These are phyloP conservation scores for Ceyx margarethae DNA, from an alignment of 2,113 vertebrate species.

Conservation along the genomic window DNA sequence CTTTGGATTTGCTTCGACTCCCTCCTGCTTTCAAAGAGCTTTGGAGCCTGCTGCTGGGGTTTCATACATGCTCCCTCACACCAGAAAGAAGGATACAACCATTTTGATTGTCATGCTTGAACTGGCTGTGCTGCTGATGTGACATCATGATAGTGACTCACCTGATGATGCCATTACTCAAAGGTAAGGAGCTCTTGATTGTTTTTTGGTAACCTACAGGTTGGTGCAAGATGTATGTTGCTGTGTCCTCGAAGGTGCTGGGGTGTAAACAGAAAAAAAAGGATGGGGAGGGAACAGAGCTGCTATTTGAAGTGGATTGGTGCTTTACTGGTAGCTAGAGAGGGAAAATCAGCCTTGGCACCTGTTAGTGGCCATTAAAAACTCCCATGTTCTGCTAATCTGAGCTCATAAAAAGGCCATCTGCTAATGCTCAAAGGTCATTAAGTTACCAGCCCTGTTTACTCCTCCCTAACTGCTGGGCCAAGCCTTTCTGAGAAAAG, in stretches of 20 bases:
- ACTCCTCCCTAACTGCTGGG: slow-evolving; percentile 42
- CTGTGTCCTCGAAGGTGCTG: neutral
- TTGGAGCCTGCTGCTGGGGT: neutral
- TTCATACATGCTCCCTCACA: neutral
- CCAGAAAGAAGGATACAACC: neutral
- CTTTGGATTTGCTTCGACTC: neutral
- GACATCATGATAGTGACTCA: neutral
- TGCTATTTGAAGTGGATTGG: neutral
- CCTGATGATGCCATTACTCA: neutral
- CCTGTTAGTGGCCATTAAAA: slow-evolving; percentile 76
- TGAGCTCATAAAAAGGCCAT: slow-evolving; percentile 80
- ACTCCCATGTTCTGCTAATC: slow-evolving; percentile 73
- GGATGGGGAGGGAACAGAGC: rapidly evolving
- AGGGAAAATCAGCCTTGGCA: slow-evolving; percentile 64
- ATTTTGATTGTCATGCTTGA: neutral
- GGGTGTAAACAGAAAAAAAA: neutral
- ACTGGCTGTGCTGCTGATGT: neutral
- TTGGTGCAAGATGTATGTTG: neutral
- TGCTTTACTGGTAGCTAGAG: neutral
- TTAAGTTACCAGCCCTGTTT: slow-evolving; percentile 77
- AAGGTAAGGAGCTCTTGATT: neutral
- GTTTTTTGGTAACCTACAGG: neutral
- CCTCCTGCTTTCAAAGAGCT: neutral
- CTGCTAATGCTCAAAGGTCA: slow-evolving; percentile 82
- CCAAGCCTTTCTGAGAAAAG: slow-evolving; percentile 61